phyloP scores from a whole-genome alignment of 2,797 vertebrate genomes.

The Denticeps clupeoides region DNA sequence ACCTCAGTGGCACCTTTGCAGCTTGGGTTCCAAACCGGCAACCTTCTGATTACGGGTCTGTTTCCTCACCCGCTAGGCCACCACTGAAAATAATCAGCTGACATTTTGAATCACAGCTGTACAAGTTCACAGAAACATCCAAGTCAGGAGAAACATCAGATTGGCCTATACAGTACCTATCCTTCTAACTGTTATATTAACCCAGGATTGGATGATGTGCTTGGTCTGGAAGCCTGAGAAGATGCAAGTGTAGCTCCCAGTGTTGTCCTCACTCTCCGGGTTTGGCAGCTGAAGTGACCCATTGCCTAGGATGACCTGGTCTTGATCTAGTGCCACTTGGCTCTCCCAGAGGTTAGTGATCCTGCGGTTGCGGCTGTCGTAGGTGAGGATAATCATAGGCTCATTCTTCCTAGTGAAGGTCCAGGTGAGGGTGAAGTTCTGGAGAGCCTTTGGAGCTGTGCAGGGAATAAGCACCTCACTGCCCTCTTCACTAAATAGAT shows the following conservation, averaged over 20 bases:
- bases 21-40: too few species aligned
- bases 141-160: too few species aligned
- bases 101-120: too few species aligned
- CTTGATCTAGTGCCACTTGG: constrained; percentile 45
- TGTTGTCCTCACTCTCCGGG: constrained; percentile 43
- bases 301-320: constrained; percentile 43
- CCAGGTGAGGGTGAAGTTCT: constrained; percentile 62
- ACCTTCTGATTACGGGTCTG: too few species aligned
- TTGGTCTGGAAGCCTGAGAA: constrained; percentile 47
- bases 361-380: constrained; percentile 46
- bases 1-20: too few species aligned
- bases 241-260: constrained; percentile 53
- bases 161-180: constrained; percentile 30
- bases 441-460: constrained; percentile 38
- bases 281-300: constrained; percentile 52
- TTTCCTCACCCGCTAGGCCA: too few species aligned
- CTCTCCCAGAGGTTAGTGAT: constrained; percentile 50
- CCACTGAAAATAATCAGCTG: too few species aligned
- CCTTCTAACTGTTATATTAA: constrained; percentile 50
- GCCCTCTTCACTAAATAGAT: constrained; percentile 40
- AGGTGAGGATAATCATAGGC: constrained; percentile 46
- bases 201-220: constrained; percentile 43
- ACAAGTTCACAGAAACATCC: too few species aligned
- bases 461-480: constrained; percentile 49
- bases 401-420: constrained; percentile 42